Conservation (phyloP, 2,113 vertebrate species). For the Cyanoramphus novaezelandiae region DNA sequence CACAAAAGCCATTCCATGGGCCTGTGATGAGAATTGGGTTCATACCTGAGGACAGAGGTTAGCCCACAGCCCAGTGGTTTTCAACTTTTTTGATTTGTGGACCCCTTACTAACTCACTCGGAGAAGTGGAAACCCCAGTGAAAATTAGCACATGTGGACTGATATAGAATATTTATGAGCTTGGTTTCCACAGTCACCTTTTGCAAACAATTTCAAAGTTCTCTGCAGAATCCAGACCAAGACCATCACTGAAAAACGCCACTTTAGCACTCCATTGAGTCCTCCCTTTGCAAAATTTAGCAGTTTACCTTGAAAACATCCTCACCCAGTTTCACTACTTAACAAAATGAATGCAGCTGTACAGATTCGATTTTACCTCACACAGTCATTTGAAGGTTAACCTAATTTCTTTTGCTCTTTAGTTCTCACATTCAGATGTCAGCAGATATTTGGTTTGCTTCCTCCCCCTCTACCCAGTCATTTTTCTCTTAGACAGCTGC, state of each 20-base stretch:
- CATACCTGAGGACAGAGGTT: not conserved
- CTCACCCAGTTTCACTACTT: not conserved
- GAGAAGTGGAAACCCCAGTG: constrained; percentile 10
- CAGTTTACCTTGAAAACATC: not conserved
- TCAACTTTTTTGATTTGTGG: constrained; percentile 21
- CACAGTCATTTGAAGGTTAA: not conserved
- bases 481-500: constrained; percentile 23
- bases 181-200: constrained; percentile 15
- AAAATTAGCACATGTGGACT: constrained; percentile 27
- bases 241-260: not conserved
- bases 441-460: constrained; percentile 25
- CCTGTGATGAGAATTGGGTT: not conserved
- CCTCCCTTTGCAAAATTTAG: not conserved
- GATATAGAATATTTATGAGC: constrained; percentile 21
- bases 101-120: not conserved
- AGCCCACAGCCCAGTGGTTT: not conserved
- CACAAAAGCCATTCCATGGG: not conserved
- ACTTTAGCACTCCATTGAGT: not conserved
- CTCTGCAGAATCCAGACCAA: not conserved
- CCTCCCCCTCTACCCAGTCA: not conserved
- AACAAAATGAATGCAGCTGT: constrained; percentile 26
- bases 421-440: constrained; percentile 41
- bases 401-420: constrained; percentile 14
- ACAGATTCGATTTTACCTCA: not conserved
- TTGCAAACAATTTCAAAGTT: constrained; percentile 24